Conservation (phyloP, 2,797 vertebrate species). For the Acrossocheilus wenchowensis region DNA sequence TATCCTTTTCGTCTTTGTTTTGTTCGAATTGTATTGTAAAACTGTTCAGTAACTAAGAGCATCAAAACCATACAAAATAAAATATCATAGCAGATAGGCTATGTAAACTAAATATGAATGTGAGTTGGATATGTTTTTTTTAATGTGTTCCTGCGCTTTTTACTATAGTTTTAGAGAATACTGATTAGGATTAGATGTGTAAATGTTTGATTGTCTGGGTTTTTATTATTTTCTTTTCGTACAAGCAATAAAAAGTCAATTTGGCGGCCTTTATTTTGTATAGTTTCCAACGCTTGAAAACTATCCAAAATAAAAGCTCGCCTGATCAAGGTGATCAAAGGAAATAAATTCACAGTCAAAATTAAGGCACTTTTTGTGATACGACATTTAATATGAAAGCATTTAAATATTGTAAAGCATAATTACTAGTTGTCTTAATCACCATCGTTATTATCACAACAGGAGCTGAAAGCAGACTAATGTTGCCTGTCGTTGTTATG, state of each 20-base stretch:
- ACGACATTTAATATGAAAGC: not conserved
- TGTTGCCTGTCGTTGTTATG: constrained; percentile 54
- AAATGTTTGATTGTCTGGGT: not conserved
- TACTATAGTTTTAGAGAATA: not conserved
- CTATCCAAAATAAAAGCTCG: not conserved
- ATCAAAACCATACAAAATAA: not conserved
- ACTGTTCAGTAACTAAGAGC: not conserved
- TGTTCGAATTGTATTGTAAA: not conserved
- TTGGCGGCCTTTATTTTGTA: not conserved
- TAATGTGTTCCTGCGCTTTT: not conserved
- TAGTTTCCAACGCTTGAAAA: not conserved
- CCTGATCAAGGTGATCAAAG: not conserved
- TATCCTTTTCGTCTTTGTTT: not conserved
- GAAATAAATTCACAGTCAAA: not conserved
- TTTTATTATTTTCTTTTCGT: not conserved
- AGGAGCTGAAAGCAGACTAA: not conserved
- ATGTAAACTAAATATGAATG: not conserved
- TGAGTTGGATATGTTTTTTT: not conserved
- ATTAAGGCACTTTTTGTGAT: not conserved
- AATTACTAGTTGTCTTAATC: not conserved
- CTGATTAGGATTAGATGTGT: not conserved
- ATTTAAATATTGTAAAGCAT: not conserved
- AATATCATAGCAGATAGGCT: not conserved
- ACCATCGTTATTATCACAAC: not conserved
- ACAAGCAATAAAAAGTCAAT: not conserved